Evolutionary conservation across 2,888 invertebrate species (phyloP), one percentile per base, ranked within the genome.

Genomic region (Tenthredo amoena): DNA sequence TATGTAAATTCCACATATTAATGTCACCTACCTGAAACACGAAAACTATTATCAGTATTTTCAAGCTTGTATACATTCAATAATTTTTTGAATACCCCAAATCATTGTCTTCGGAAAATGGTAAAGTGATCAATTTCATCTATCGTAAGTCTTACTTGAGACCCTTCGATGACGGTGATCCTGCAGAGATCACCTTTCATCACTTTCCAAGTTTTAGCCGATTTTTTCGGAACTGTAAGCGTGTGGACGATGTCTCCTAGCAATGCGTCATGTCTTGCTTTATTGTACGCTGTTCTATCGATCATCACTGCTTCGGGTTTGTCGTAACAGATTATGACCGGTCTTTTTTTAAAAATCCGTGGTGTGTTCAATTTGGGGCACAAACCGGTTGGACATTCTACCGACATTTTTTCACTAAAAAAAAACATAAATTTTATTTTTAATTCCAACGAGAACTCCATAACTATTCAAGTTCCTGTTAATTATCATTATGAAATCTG

Each of bases 1-100:
- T 93, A 0, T 94, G 92, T 62, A 93, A 86, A 88, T 94, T 94
- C 94, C 94, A 94, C 62, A 94, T 92, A 88, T 94, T 94, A 72
- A 94, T 5, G 89, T 94, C 94, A 21, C 94, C 94, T 62, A 94
- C 91, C 88, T 89, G 82, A 55, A 71, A 68, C 1, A 43, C 43
- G 26, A 40, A 43, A 43, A 43, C 72, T 21, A 43, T n/a, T 68
- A 18, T 62, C 18, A 50, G 50, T 1, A 50, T 50, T n/a, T 50
- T 50, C 0, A 18, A 50, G 18, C 50, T n/a, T 6, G 9, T 10
- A n/a, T 50, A 6, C 5, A 50, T 43, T 58, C 18, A 86, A 58
- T 7, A 26, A 55, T 4, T 18, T 21, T 86, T 34, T 5, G 10
- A 65, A 84, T 43, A 15, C 31, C 68, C 18, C 58, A 0, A 62